phyloP scores from a whole-genome alignment of 2,888 invertebrate genomes.

The Hetaerina titia region DNA sequence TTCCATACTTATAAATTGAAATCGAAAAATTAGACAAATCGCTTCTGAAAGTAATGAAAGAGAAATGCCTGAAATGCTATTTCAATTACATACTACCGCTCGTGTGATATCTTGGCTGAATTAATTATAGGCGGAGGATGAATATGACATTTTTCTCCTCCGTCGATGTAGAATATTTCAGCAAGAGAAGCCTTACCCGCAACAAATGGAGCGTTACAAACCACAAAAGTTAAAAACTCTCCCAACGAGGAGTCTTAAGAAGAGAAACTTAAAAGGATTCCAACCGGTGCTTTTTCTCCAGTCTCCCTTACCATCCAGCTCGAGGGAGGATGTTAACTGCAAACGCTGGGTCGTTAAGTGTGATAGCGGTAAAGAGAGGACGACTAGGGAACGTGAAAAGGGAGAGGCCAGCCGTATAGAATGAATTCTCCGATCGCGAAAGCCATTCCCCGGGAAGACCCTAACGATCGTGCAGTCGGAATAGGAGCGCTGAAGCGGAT shows the following conservation, averaged over 20 bases:
- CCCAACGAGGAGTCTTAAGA: not conserved
- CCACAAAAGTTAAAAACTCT: not conserved
- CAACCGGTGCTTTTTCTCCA: not conserved
- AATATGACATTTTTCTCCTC: not conserved
- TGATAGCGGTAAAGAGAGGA: constrained; percentile 2
- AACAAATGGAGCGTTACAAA: constrained; percentile 5
- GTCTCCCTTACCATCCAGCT: not conserved
- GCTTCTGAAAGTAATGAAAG: not conserved
- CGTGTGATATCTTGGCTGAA: not conserved
- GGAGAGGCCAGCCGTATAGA: not conserved
- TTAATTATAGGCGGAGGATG: not conserved
- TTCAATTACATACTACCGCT: not conserved
- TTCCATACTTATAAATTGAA: too few relatives aligned
- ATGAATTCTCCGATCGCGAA: not conserved
- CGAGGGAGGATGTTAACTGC: not conserved
- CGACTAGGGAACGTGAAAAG: not conserved
- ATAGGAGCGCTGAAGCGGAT: not conserved
- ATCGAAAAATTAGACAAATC: not conserved
- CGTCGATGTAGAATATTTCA: not conserved
- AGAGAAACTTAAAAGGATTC: constrained; percentile 32
- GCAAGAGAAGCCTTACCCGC: not conserved
- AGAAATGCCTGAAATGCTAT: not conserved
- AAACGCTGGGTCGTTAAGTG: constrained; percentile 3
- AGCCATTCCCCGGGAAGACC: not conserved
- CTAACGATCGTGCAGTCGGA: constrained; percentile 30